These are phyloP conservation scores for Eulemur mongoz DNA, from an alignment of 2,797 vertebrate genomes.

Conservation along the genomic window DNA sequence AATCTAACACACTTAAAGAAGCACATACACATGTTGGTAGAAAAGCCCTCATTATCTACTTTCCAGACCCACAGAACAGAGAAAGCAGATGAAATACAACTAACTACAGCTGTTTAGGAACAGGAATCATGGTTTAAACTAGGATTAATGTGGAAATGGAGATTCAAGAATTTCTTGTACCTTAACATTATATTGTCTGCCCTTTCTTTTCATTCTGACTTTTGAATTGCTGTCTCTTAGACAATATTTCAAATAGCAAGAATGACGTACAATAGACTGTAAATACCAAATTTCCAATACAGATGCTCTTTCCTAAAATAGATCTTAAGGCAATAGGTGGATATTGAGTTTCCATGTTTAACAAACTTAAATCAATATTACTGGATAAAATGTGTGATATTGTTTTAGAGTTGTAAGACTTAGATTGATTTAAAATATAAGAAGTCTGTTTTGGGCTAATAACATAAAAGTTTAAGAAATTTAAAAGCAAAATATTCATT, in stretches of 20 bases:
- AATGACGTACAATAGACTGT: background rate
- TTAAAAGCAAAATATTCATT: background rate
- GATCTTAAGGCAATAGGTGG: background rate
- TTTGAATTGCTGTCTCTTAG: background rate
- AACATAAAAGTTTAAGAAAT: background rate
- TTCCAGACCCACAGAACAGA: slow-evolving; percentile 30
- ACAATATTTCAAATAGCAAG: background rate
- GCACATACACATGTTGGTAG: slow-evolving; percentile 30
- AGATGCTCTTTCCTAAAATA: background rate
- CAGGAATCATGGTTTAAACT: slow-evolving; percentile 56
- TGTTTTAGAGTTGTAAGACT: background rate
- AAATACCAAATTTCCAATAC: background rate
- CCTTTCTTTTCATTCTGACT: background rate
- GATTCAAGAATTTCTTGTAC: slow-evolving; percentile 15
- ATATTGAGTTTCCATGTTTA: background rate
- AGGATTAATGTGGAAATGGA: slow-evolving; percentile 50
- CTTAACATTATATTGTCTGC: background rate
- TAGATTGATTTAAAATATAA: background rate
- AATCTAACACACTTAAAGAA: slow-evolving; percentile 13
- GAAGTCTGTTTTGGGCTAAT: background rate
- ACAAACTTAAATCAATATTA: background rate
- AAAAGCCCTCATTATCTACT: slow-evolving; percentile 42
- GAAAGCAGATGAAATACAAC: slow-evolving; percentile 39
- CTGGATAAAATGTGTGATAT: background rate
- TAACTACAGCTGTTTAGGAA: slow-evolving; percentile 61